Percentiles rank a stretch among this genome's conserved stretches.
Evolutionary conservation across 2,888 invertebrate species (phyloP).

Genomic region (Tridacna gigas): DNA sequence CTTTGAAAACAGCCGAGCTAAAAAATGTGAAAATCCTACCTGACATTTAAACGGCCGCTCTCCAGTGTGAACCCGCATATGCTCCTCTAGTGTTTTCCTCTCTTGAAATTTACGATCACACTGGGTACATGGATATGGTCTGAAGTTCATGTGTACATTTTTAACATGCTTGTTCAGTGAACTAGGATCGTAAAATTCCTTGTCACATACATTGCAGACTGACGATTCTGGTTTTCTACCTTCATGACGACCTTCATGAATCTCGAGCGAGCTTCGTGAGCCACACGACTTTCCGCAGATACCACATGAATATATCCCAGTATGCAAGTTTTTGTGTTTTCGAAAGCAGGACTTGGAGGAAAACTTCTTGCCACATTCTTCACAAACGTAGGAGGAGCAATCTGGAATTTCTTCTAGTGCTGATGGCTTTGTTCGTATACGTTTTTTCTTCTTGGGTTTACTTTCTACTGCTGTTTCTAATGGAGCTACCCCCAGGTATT

Average conservation of each 20-base stretch:
- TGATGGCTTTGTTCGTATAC: neutral
- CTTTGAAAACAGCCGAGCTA: too few species aligned
- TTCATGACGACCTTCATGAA: conserved; percentile 49
- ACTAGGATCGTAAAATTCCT: conserved; percentile 54
- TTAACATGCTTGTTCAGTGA: conserved; percentile 62
- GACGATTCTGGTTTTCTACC: conserved; percentile 41
- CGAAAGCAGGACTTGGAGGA: conserved; percentile 27
- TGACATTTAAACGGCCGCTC: conserved; percentile 59
- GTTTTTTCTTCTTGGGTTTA: neutral
- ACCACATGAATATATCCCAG: conserved; percentile 44
- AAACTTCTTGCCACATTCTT: conserved; percentile 53
- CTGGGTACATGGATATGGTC: conserved; percentile 44
- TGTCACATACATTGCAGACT: conserved; percentile 58
- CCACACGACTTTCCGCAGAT: conserved; percentile 49
- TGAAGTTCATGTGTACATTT: conserved; percentile 58
- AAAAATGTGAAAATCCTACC: conserved; percentile 22
- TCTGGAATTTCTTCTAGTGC: neutral
- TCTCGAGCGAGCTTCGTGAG: conserved; percentile 37
- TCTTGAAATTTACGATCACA: conserved; percentile 54
- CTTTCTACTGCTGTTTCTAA: neutral
- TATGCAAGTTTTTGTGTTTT: conserved; percentile 56
- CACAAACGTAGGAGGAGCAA: conserved; percentile 23
- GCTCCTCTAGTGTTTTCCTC: conserved; percentile 53
- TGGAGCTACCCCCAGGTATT: too few species aligned
- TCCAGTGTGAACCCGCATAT: conserved; percentile 57